These are phyloP conservation scores for Psittacula cyanocephala DNA, from an alignment of 2,113 vertebrate genomes.

Conservation along the genomic window DNA sequence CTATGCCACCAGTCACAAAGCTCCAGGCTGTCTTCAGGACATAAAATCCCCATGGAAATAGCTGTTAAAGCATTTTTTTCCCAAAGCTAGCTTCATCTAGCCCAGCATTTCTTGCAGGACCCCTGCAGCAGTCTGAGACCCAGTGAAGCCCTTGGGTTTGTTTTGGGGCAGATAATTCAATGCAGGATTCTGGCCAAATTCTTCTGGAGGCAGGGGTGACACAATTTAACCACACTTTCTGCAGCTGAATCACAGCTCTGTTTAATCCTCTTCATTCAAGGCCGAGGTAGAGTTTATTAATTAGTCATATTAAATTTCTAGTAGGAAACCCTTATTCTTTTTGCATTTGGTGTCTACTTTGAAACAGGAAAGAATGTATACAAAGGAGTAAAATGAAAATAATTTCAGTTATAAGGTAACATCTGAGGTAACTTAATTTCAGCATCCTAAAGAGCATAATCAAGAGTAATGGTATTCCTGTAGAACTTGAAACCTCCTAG, in stretches of 20 bases:
- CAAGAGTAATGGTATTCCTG: background rate
- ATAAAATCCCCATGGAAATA: background rate
- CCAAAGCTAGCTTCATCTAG: background rate
- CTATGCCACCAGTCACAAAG: background rate
- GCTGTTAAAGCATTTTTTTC: background rate
- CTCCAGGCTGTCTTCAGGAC: background rate
- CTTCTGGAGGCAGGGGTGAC: background rate
- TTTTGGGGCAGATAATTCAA: background rate
- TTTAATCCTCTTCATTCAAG: background rate
- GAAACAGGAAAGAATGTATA: background rate
- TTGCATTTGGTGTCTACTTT: background rate
- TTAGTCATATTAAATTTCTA: background rate
- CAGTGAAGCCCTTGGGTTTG: background rate
- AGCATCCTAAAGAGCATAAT: background rate
- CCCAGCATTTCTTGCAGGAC: background rate
- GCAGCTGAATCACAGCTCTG: background rate
- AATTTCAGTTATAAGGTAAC: background rate
- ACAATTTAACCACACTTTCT: background rate
- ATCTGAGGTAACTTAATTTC: background rate
- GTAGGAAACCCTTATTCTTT: background rate
- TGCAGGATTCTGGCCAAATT: background rate
- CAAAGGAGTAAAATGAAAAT: background rate
- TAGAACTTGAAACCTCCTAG: background rate
- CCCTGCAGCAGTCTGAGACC: fast-evolving
- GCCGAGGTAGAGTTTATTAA: background rate